Conservation (phyloP, 2,888 invertebrate species). For the Aphodius granarius region DNA sequence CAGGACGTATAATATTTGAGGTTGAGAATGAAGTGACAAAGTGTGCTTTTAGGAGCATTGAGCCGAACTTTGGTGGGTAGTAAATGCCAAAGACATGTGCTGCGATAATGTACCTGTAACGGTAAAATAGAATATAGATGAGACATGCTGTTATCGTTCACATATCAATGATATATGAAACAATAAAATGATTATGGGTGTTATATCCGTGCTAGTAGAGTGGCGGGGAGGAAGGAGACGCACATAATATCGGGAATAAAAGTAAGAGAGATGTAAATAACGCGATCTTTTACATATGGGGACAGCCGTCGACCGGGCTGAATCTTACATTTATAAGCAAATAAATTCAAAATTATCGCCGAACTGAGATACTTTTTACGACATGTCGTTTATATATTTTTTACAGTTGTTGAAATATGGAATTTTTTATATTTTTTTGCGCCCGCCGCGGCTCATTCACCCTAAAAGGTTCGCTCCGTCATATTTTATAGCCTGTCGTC, state of each 20-base stretch:
- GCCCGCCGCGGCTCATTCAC: background rate
- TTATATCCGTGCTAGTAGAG: background rate
- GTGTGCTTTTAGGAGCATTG: background rate
- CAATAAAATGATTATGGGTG: background rate
- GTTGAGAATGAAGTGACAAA: background rate
- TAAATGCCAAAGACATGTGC: background rate
- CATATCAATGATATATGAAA: background rate
- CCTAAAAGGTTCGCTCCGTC: background rate
- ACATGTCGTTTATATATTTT: slow-evolving; percentile 4
- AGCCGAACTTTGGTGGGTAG: background rate
- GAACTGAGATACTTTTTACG: background rate
- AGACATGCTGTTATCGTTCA: background rate
- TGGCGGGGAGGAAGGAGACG: background rate
- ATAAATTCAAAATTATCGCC: slow-evolving; percentile 15
- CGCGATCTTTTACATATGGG: slow-evolving; percentile 6
- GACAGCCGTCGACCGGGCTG: background rate
- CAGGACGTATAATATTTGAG: too few species aligned
- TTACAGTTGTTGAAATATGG: slow-evolving; percentile 13
- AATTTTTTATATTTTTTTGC: slow-evolving; percentile 7
- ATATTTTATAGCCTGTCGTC: background rate
- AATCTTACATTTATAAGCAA: slow-evolving; percentile 11
- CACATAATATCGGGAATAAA: background rate
- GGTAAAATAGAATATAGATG: background rate
- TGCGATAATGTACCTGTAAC: background rate
- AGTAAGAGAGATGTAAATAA: background rate